Percentiles rank a stretch among this genome's conserved stretches.
Evolutionary conservation across 1,140 invertebrate species (phyloP).

Genomic region (Linepithema humile): DNA sequence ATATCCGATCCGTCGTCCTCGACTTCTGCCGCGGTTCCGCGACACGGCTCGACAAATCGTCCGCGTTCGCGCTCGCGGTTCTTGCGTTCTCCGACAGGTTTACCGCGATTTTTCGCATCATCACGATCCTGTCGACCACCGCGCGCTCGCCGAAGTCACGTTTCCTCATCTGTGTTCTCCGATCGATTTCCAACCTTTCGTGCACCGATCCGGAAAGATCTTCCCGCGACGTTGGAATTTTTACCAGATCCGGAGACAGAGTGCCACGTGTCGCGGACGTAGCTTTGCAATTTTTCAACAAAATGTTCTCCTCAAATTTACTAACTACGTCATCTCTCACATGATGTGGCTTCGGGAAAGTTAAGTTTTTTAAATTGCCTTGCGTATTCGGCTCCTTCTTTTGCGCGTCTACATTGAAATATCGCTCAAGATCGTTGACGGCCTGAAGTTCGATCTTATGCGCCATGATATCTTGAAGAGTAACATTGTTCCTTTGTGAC

Average conservation of each 20-base stretch:
- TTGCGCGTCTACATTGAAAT: neutral
- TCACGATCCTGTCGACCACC: neutral
- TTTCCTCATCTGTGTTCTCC: neutral
- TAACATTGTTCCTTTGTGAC: conserved; percentile 10
- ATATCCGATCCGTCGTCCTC: neutral
- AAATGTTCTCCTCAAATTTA: neutral
- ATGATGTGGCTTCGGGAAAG: neutral
- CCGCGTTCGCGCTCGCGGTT: neutral
- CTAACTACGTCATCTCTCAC: neutral
- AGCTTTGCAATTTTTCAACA: neutral
- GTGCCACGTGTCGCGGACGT: neutral
- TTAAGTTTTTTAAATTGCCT: neutral
- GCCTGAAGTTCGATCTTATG: neutral
- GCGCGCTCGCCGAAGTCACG: neutral
- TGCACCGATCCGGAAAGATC: conserved; percentile 1
- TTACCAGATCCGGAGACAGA: neutral
- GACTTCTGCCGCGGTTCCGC: neutral
- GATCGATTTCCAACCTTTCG: neutral
- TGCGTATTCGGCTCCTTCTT: neutral
- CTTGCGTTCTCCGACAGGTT: conserved; percentile 4
- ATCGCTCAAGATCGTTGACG: neutral
- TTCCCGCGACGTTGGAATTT: neutral
- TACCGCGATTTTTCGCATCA: conserved; percentile 21
- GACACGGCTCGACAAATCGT: conserved; percentile 11
- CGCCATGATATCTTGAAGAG: neutral